Base-by-base conservation (phyloP, 1,140 invertebrate species). In the Paracyclopina nana region DNA sequence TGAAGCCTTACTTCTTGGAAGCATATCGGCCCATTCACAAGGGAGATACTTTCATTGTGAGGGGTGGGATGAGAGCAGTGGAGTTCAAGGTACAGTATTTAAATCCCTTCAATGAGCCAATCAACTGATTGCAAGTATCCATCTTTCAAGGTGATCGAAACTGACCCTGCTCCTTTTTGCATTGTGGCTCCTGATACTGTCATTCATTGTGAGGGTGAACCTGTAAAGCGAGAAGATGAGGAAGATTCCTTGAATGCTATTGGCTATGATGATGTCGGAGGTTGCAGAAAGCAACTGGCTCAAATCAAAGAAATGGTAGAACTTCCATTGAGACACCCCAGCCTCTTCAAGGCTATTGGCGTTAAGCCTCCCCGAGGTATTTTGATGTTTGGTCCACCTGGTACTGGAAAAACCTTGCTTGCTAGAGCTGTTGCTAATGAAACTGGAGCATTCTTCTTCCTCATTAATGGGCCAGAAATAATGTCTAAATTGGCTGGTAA, bases 261-360 rank as follows among this genome's bases (percentile, higher is more conserved):
- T 29, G 94, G 94, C 11, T 99, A 99, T 66, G 94, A 98, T 66
- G 94, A 99, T 65, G 97, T 99, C 62, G 95, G 95, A 55, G 95
- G 95, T 9, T 94, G 90, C 60, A 75, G 92, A 51, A 98, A 98
- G 66, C 95, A 99, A 65, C 68, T 99, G 55, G 94, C 94, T 9
- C 90, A 97, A 68, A 99, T 99, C 60, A 99, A 99, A 68, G 95
- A 99, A 70, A 99, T 99, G 95, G 95, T 99, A 46, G 95, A 99
- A 68, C 67, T 99, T 56, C 95, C 95, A 1, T 69, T 99, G 42
- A 75, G 94, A 54, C 95, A 99, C 72, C 94, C 94, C 6, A 91
- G 88, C 55, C 70, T 99, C 0, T 99, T 99, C 68, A 97, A 97
- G 72, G 84, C 83, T 11, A 88, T 90, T 57, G 83, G 83, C 54